A percentile compares a stretch with the other conserved stretches of the same genome.
These are phyloP conservation scores for Neoarius graeffei DNA, from an alignment of 2,113 vertebrate genomes.

Conservation along the genomic window DNA sequence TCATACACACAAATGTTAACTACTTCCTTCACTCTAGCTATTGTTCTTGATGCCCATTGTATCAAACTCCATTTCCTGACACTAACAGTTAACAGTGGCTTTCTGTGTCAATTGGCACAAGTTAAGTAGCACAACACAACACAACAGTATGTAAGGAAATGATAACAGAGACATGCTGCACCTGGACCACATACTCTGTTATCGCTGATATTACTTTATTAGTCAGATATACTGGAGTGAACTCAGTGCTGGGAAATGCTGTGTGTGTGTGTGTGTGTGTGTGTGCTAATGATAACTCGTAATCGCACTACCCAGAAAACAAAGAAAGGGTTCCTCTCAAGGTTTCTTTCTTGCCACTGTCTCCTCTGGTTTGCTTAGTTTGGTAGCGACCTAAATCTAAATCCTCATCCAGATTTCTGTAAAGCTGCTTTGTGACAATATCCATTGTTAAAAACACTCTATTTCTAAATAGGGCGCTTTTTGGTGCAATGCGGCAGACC, in stretches of 20 bases:
- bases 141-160: constrained; percentile 5
- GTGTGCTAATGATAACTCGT: neutral
- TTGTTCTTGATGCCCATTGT: constrained; percentile 66
- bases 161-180: neutral
- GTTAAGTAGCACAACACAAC: constrained; percentile 27
- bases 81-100: constrained; percentile 39
- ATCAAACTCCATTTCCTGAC: constrained; percentile 60
- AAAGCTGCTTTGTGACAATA: neutral
- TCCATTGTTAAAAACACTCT: neutral
- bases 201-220: neutral
- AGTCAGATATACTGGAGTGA: neutral
- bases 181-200: constrained; percentile 18
- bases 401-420: neutral
- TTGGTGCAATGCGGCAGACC: no score
- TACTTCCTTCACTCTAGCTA: constrained; percentile 36
- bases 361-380: neutral
- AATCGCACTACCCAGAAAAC: neutral
- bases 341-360: neutral
- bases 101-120: constrained; percentile 49
- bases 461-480: no score
- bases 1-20: neutral
- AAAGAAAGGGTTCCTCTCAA: neutral
- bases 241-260: neutral
- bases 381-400: neutral
- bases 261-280: neutral